Conservation (phyloP, 2,113 vertebrate genomes). For the Cnemophilus loriae region DNA sequence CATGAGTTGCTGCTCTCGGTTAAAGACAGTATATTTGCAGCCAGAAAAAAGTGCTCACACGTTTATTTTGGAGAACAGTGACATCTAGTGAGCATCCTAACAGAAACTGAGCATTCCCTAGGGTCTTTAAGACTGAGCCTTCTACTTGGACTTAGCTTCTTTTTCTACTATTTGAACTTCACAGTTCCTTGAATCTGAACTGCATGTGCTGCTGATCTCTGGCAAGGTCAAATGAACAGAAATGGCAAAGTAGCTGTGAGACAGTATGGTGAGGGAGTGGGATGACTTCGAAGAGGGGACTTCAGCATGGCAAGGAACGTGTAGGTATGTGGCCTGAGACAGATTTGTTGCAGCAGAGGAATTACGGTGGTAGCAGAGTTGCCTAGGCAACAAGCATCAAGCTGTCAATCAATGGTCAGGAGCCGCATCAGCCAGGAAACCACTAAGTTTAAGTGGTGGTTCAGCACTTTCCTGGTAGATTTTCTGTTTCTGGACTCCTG, state of each 20-base stretch:
- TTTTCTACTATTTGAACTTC: background rate
- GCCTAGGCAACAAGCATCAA: background rate
- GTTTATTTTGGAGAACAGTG: constrained; percentile 52
- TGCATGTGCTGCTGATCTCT: background rate
- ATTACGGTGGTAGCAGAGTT: background rate
- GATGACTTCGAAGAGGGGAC: background rate
- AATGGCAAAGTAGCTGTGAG: background rate
- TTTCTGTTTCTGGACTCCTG: background rate
- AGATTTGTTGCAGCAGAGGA: background rate
- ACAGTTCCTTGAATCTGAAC: background rate
- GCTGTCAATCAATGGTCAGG: background rate
- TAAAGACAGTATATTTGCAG: background rate
- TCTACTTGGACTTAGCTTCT: background rate
- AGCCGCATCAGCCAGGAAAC: background rate
- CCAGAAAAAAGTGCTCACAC: background rate
- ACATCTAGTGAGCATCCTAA: constrained; percentile 49
- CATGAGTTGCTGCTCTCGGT: background rate
- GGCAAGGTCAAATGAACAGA: background rate
- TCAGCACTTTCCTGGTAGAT: background rate
- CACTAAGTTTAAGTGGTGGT: background rate
- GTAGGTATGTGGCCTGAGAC: background rate
- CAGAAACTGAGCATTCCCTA: background rate
- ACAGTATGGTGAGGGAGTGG: background rate
- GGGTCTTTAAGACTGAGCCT: background rate
- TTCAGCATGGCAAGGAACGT: background rate